Evolutionary conservation across 2,797 vertebrate genomes (phyloP).

Genomic region (Argya squamiceps): DNA sequence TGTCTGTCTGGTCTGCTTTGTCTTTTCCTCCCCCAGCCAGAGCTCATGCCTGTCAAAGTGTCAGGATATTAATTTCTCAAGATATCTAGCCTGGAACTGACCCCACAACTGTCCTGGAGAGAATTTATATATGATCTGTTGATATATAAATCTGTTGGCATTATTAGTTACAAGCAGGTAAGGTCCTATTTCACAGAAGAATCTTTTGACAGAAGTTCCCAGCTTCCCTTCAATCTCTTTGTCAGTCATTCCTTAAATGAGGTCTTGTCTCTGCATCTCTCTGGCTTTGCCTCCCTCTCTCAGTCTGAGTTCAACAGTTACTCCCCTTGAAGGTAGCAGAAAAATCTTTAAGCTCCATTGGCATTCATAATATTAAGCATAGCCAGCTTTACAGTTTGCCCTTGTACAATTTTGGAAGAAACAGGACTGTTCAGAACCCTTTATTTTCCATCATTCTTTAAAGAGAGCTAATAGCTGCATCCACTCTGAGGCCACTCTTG

Average conservation of each 20-base stretch:
- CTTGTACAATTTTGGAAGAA: not conserved
- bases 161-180: not conserved
- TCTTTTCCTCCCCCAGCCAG: not conserved
- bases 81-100: not conserved
- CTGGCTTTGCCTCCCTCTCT: not conserved
- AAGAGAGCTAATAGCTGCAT: not conserved
- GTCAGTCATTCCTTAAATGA: not conserved
- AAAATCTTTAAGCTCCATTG: not conserved
- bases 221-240: not conserved
- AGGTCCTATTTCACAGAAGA: not conserved
- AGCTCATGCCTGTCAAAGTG: fast-evolving
- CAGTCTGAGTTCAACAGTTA: not conserved
- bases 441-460: not conserved
- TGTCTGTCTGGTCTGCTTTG: not conserved
- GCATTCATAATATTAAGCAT: not conserved
- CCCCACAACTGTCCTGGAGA: not conserved
- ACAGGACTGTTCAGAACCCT: not conserved
- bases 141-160: not conserved
- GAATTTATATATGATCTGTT: not conserved
- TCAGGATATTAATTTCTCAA: not conserved
- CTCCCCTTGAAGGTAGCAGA: not conserved
- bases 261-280: not conserved
- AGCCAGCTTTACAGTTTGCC: not conserved
- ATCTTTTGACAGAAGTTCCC: not conserved
- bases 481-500: not conserved